Evolutionary conservation across 2,797 vertebrate genomes (phyloP), one percentile per base, ranked within the genome.

Genomic region (Neoniphon sammara): DNA sequence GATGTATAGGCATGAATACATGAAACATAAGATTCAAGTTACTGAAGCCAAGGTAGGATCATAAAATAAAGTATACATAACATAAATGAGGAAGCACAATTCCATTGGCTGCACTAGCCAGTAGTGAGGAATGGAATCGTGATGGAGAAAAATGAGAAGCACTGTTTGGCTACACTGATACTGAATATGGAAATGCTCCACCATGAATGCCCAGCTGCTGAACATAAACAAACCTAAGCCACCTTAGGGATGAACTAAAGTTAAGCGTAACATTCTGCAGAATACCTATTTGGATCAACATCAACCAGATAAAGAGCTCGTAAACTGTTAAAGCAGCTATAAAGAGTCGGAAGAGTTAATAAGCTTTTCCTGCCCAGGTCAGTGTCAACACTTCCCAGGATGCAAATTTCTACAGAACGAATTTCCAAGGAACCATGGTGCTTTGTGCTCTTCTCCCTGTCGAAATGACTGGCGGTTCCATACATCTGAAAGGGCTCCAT

Each of bases 381-480:
- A 44, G 42, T 44, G 44, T 17, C 27, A 65, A 67, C 14, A 14
- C n/a, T 21, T 44, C 27, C 20, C n/a, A 34, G 31, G 42, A 11
- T 17, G 42, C 42, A 44, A 44, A 15, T 44, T 58, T 46, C 20
- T 7, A 66, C 8, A 36, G 1, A 55, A 23, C 0, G 9, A 47
- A 20, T 34, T 64, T 25, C 15, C 3, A 15, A 57, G 34, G 63
- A 63, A 71, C 18, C 46, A 14, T 5, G 25, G 56, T 80, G 56
- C 23, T 77, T 87, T 87, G 81, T 82, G 78, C 83, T 85, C 83
- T 50, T 81, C 67, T 64, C 53, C 42, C 17, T 66, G 57, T 66
- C 67, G 52, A 76, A 66, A 42, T 53, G 44, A 78, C 3, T 63
- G 20, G 46, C 71, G 21, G 47, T 74, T 75, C 42, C 39, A 73